Evolutionary conservation across 2,888 invertebrate genomes (phyloP).

Genomic region (Serrognathus titanus): DNA sequence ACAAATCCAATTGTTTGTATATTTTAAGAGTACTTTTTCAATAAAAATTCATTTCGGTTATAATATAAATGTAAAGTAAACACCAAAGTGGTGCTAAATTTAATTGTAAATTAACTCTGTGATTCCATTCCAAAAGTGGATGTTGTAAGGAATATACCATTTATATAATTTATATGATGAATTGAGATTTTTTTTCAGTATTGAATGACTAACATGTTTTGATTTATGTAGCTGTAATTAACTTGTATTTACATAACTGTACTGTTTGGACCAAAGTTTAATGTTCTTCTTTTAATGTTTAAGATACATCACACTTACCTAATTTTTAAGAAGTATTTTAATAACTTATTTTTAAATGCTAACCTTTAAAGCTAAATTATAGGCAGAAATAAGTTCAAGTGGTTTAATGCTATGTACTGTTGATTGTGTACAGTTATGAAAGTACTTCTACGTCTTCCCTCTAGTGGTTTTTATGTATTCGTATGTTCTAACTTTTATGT

Average conservation of each 20-base stretch:
- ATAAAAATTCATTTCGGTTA: not conserved
- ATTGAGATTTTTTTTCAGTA: not conserved
- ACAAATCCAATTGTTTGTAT: not conserved
- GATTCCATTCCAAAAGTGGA: conserved; percentile 6
- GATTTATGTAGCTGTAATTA: not conserved
- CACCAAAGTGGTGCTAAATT: conserved; percentile 6
- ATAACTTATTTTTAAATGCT: no score
- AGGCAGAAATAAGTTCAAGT: not conserved
- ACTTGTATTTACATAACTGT: no score
- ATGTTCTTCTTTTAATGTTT: not conserved
- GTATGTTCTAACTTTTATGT: not conserved
- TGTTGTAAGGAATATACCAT: not conserved
- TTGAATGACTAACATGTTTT: conserved; percentile 1
- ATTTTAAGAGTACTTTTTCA: not conserved
- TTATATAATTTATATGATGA: not conserved
- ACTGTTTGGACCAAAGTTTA: not conserved
- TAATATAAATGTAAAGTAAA: not conserved
- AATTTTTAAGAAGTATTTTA: no score
- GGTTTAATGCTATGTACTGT: not conserved
- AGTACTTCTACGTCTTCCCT: not conserved
- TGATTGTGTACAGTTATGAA: not conserved
- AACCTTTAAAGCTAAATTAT: no score
- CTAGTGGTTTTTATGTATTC: not conserved
- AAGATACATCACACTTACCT: no score
- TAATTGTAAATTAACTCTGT: conserved; percentile 6